Evolutionary conservation across 2,113 vertebrate species (phyloP).

Genomic region (Sturnus vulgaris): DNA sequence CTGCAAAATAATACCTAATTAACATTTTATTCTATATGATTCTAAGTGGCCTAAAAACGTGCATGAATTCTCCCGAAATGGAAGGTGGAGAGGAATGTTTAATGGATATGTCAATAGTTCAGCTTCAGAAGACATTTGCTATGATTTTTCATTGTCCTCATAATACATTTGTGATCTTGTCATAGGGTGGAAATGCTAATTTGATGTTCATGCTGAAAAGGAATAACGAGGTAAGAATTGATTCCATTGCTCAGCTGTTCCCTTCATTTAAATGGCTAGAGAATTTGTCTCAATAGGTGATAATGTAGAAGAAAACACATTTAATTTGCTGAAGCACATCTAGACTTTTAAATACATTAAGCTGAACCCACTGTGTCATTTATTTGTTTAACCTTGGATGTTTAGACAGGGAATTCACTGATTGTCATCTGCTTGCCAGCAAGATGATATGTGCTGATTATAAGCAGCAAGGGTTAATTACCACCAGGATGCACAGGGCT

Average conservation of each 20-base stretch:
- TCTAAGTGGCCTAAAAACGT: not conserved
- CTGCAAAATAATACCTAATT: not conserved
- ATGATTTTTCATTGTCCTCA: constrained; percentile 34
- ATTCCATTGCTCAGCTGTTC: not conserved
- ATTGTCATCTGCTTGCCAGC: constrained; percentile 60
- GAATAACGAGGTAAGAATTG: constrained; percentile 89
- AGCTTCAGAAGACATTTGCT: not conserved
- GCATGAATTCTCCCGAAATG: not conserved
- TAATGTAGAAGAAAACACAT: constrained; percentile 26
- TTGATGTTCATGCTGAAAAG: constrained; percentile 88
- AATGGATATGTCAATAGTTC: not conserved
- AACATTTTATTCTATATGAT: not conserved
- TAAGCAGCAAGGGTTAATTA: constrained; percentile 62
- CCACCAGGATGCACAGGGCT: constrained; percentile 30
- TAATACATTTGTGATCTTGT: constrained; percentile 53
- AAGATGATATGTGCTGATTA: constrained; percentile 33
- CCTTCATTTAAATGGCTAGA: not conserved
- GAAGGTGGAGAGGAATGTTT: not conserved
- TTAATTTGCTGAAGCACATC: constrained; percentile 13
- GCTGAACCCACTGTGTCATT: constrained; percentile 14
- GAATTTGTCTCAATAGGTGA: constrained; percentile 30
- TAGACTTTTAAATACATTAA: constrained; percentile 45
- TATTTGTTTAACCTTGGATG: constrained; percentile 54
- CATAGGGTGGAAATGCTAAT: constrained; percentile 87
- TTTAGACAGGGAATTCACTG: constrained; percentile 26